Percentiles rank a stretch among this genome's conserved stretches.
Conservation (phyloP, 2,113 vertebrate genomes). For the Oncorhynchus tshawytscha region DNA sequence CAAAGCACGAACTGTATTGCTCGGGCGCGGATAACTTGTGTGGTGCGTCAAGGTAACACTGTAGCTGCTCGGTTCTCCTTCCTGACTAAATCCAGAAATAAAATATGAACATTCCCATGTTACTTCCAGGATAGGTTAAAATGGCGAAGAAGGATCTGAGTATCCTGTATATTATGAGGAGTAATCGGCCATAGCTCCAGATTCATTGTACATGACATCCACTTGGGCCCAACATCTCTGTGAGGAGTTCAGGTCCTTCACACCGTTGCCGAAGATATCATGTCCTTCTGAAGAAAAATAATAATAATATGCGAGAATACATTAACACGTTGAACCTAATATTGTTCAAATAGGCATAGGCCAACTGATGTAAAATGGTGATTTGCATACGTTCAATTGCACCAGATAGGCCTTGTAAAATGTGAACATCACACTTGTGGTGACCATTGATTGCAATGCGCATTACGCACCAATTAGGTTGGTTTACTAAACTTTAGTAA, state of each 20-base stretch:
- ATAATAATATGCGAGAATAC: background rate
- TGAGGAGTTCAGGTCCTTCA: slow-evolving; percentile 10
- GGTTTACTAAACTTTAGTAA: no score
- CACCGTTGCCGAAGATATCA: slow-evolving; percentile 13
- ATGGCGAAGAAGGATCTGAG: background rate
- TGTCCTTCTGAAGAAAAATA: background rate
- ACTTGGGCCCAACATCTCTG: slow-evolving; percentile 24
- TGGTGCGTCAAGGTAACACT: slow-evolving; percentile 7
- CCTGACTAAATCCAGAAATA: slow-evolving; percentile 27
- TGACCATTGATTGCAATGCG: no score
- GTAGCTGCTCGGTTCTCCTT: background rate
- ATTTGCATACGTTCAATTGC: no score
- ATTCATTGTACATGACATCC: slow-evolving; percentile 30
- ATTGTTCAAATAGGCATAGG: background rate
- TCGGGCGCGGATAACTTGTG: no score
- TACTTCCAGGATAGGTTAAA: slow-evolving; percentile 16
- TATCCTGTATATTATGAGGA: background rate
- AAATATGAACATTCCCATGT: background rate
- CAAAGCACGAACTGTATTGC: no score
- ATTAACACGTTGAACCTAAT: background rate
- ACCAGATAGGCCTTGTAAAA: no score
- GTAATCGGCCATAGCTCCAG: slow-evolving; percentile 25
- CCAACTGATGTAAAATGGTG: no score
- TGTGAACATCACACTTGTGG: no score
- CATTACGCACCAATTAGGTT: no score